Base-by-base conservation (phyloP, 2,888 invertebrate species). In the Harpalus rufipes region DNA sequence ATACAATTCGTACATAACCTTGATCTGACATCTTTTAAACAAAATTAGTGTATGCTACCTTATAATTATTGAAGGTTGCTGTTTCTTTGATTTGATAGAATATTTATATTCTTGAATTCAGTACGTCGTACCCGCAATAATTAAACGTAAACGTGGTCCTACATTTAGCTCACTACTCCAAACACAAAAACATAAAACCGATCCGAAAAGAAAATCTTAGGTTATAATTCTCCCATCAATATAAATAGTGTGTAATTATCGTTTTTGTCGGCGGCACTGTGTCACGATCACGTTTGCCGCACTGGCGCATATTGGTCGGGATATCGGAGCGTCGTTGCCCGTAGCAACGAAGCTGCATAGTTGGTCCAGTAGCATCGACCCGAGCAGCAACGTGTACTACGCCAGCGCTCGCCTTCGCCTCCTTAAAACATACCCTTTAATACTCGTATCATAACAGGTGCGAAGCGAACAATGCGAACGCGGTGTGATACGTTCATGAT, bases 321-420 rank as follows among this genome's bases (percentile, higher is more conserved):
- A 80, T 86, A 78, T 80, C 39, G 85, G 81, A 84, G 85, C 86
- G 85, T 85, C 84, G 86, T 86, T 79, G 78, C 86, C 85, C 80
- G 7, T 83, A 68, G 85, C 86, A 86, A 86, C 86, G 86, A 84
- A 84, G 86, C 86, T 85, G 79, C 86, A 84, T 84, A 76, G 84
- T 83, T 61, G 74, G 85, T 85, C 83, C 81, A 81, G 84, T 81
- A 85, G 58, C 86, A 86, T 86, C 86, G 86, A 86, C 86, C 86
- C 85, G 84, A 85, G 58, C 59, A 68, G 56, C 63, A n/a, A 39
- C 44, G 25, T n/a, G 82, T 16, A 32, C 44, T 72, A 83, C 76
- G 61, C 76, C 84, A 84, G 51, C 44, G 78, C n/a, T 18, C 78
- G 78, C 63, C 32, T 32, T 32, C 32, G 32, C 32, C 32, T 76